Percentiles rank a stretch among this genome's conserved stretches.
These are phyloP conservation scores for Scortum barcoo DNA, from an alignment of 2,113 vertebrate genomes.

Conservation along the genomic window DNA sequence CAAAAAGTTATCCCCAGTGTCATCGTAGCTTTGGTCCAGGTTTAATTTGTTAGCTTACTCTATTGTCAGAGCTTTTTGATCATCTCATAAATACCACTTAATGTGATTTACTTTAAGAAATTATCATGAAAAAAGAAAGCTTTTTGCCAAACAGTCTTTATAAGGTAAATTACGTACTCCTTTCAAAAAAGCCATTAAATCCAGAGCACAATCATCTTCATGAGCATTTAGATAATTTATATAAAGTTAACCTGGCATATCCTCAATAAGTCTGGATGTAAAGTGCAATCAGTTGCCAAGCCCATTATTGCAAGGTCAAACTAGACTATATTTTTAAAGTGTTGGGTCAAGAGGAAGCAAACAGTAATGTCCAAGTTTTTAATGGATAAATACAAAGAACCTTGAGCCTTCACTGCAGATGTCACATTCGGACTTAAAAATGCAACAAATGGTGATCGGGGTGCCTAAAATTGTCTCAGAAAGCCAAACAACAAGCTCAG, in stretches of 20 bases:
- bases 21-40: background rate
- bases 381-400: background rate
- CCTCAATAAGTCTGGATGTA: conserved; percentile 30
- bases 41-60: background rate
- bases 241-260: conserved; percentile 27
- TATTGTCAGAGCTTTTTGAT: background rate
- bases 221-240: background rate
- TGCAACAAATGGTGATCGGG: background rate
- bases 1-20: background rate
- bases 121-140: conserved; percentile 1
- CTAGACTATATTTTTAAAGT: background rate
- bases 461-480: background rate
- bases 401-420: background rate
- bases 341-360: background rate
- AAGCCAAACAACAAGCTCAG: background rate
- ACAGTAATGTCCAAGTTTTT: background rate
- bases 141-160: background rate
- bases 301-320: background rate
- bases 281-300: conserved; percentile 13
- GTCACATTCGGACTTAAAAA: background rate
- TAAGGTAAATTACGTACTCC: conserved; percentile 8
- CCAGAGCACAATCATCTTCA: background rate
- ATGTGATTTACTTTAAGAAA: conserved; percentile 6
- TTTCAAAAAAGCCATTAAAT: background rate
- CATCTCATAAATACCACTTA: background rate